A percentile compares a stretch with the other conserved stretches of the same genome.
Conservation (phyloP, 2,888 invertebrate species). For the Ormyrus thymus region DNA sequence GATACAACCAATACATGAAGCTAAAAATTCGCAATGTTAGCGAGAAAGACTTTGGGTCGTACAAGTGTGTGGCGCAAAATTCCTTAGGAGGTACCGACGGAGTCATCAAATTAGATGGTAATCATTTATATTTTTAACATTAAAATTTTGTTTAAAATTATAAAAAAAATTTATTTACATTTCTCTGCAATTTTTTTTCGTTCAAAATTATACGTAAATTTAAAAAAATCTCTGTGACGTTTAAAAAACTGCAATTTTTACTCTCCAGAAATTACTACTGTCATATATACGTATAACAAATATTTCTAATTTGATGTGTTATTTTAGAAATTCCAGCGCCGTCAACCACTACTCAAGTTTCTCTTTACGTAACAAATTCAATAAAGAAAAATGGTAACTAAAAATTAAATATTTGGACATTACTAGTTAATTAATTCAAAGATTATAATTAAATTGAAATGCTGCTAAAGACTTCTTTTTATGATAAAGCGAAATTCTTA, state of each 20-base stretch:
- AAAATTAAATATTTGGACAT: neutral
- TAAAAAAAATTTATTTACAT: no score
- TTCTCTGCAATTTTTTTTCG: no score
- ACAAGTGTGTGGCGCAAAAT: slow-evolving; percentile 94
- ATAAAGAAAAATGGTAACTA: slow-evolving; percentile 80
- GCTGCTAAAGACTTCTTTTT: no score
- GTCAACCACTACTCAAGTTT: slow-evolving; percentile 81
- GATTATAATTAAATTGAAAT: no score
- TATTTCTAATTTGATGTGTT: slow-evolving; percentile 1
- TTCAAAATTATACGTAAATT: no score
- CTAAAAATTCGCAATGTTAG: slow-evolving; percentile 90
- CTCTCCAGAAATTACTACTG: slow-evolving; percentile 56
- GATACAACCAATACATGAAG: slow-evolving; percentile 94
- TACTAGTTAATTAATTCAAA: neutral
- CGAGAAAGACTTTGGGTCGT: slow-evolving; percentile 88
- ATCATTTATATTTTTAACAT: slow-evolving; percentile 56
- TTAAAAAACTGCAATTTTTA: no score
- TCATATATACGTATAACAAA: neutral
- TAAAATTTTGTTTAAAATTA: no score
- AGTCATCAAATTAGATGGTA: slow-evolving; percentile 91
- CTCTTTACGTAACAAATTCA: slow-evolving; percentile 77
- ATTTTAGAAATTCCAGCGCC: slow-evolving; percentile 89
- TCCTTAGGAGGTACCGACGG: slow-evolving; percentile 93
- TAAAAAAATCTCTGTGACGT: no score
- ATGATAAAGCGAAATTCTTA: no score